Base-by-base conservation (phyloP, 2,797 vertebrate species). In the Xiphorhynchus erythropygius region DNA sequence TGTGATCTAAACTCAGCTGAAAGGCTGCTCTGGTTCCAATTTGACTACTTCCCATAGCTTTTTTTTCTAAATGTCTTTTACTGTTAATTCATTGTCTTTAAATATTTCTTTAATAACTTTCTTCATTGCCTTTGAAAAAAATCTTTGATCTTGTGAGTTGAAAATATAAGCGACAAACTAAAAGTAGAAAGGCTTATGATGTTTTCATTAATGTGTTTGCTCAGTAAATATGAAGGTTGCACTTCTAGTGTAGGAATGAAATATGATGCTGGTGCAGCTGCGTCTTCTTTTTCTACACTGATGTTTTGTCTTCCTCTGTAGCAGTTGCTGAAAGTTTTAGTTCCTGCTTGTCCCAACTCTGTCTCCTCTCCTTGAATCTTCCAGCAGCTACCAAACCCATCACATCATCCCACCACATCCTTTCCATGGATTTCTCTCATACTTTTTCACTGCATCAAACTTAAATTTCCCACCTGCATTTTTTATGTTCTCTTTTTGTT, bases 41-140 rank as follows among this genome's bases (percentile, higher is more conserved):
- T 57, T 75, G 35, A 56, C 65, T 91, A 7, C 37, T 89, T 84
- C 39, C 62, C 13, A 16, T 9, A 83, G 69, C 44, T 70, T 18
- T 11, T 86, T 91, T 91, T 68, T 86, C 59, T 4, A 80, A 90
- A 84, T 41, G 30, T 42, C 42, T 83, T 60, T 85, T 67, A 37
- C 67, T 64, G 32, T 71, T 92, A 53, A 65, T 69, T 91, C 25
- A 15, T 39, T 75, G 35, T 55, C 59, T 77, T 87, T 57, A 90
- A 84, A 62, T 87, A 64, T 89, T 92, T 62, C 46, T 86, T 68
- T 71, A 92, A 78, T 86, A 71, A 57, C n/a, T 65, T 89, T 49
- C 47, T 74, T 75, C 7, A 0, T 42, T 81, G 65, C 30, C 37
- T 79, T 87, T 87, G 67, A 59, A 88, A 85, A 85, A 88, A 57